Conservation (phyloP, 2,113 vertebrate genomes). For the Rousettus leschenaultii region DNA sequence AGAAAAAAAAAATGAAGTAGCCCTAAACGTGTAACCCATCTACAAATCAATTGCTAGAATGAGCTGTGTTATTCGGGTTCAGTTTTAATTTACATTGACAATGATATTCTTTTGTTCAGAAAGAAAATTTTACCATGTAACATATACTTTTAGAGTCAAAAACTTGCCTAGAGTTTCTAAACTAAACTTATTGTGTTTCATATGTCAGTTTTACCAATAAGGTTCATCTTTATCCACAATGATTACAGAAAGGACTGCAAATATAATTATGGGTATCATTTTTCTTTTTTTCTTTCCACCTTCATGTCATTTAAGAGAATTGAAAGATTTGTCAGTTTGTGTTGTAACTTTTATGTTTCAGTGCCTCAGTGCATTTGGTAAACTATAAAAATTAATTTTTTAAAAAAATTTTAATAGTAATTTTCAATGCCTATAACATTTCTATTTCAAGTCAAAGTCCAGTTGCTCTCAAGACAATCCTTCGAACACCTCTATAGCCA, state of each 20-base stretch:
- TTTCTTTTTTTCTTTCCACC: neutral
- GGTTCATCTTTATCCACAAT: neutral
- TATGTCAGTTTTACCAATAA: neutral
- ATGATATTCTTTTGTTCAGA: neutral
- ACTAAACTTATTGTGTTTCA: neutral
- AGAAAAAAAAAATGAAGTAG: neutral
- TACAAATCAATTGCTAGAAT: neutral
- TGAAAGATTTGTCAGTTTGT: neutral
- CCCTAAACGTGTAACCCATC: neutral
- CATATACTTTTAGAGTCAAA: neutral
- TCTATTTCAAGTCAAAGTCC: neutral
- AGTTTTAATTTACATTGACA: constrained; percentile 29
- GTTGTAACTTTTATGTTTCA: neutral
- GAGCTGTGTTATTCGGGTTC: neutral
- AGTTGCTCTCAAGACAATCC: neutral
- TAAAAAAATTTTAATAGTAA: neutral
- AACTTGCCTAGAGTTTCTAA: neutral
- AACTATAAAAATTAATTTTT: neutral
- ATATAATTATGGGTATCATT: neutral
- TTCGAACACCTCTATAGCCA: neutral
- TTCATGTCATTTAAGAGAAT: neutral
- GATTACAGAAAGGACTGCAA: neutral
- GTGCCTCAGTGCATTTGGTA: neutral
- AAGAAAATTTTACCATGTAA: constrained; percentile 1
- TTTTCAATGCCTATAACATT: neutral